Conservation (phyloP, 2,888 invertebrate genomes). For the Dicranocentrus wangi region DNA sequence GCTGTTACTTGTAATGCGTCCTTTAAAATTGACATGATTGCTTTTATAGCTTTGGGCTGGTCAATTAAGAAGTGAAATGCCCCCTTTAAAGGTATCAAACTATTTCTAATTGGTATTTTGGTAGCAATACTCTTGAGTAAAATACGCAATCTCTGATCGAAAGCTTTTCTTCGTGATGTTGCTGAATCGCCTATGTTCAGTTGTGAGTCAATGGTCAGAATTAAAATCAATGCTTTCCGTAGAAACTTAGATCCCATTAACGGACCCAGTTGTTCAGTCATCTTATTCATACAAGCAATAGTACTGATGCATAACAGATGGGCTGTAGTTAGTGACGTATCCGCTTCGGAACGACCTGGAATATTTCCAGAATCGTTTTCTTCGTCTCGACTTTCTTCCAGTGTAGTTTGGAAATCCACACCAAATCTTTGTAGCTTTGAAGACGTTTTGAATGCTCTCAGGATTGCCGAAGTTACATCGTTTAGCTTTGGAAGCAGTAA, state of each 20-base stretch:
- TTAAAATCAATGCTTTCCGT: constrained; percentile 63
- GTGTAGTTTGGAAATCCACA: constrained; percentile 1
- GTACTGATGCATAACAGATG: constrained; percentile 71
- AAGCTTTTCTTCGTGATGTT: constrained; percentile 64
- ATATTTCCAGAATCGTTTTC: neutral
- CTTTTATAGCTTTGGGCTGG: constrained; percentile 77
- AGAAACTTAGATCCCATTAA: constrained; percentile 71
- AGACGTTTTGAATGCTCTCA: constrained; percentile 68
- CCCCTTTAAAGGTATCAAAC: constrained; percentile 65
- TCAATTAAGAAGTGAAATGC: constrained; percentile 61
- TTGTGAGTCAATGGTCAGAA: constrained; percentile 64
- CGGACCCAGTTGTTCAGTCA: constrained; percentile 70
- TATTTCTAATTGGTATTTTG: constrained; percentile 71
- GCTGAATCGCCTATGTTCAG: constrained; percentile 65
- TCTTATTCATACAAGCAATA: constrained; percentile 70
- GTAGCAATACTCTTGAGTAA: constrained; percentile 67
- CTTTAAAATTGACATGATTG: constrained; percentile 84
- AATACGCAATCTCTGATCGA: constrained; percentile 69
- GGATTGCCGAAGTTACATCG: constrained; percentile 65
- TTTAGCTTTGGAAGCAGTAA: constrained; percentile 68
- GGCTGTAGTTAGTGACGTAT: constrained; percentile 58
- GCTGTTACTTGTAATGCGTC: constrained; percentile 82
- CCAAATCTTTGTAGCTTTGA: constrained; percentile 47
- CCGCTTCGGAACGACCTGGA: constrained; percentile 25
- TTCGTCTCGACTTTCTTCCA: constrained; percentile 17